Evolutionary conservation across 2,797 vertebrate genomes (phyloP), one percentile per base, ranked within the genome.

Genomic region (Orientallactaga sibirica): DNA sequence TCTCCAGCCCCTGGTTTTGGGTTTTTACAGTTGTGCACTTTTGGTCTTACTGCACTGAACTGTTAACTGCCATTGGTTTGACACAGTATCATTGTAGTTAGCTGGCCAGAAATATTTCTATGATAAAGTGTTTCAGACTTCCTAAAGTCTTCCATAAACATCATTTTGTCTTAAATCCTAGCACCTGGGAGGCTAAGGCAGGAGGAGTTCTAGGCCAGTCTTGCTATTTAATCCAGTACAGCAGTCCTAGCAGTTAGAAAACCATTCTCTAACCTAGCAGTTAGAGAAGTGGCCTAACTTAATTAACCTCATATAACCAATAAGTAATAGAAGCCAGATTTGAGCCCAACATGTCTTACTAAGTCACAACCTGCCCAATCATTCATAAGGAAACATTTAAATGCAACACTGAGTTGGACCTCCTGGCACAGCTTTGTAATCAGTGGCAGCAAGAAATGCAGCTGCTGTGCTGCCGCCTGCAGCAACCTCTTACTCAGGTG

Each of bases 111-210:
- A 12, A 64, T 87, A 9, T 74, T 92, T 66, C 61, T 80, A 8
- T 41, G 43, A 87, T 68, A 80, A 0, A 3, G 1, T 74, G 25
- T 87, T 71, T 73, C 37, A 88, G 10, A 43, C 71, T 91, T 84
- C 83, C 3, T 66, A 81, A 94, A 96, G 75, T 70, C 9, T 64
- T 37, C 81, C 76, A 27, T 76, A 87, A 70, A 64, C 41, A 68
- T 62, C 33, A 80, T 87, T 58, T 29, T 61, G 41, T 70, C 33
- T 4, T 86, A 8, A 77, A 76, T 33, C 7, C 41, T 41, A 87
- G 41, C 41, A 76, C 20, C 76, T 76, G 22, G 85, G 64, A 37
- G 61, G 22, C 41, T 25, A 8, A 87, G 27, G 29, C 43, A 27
- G 11, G 71, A 76, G 64, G 12, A 70, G 6, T 11, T 33, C 15